Conservation (phyloP, 2,797 vertebrate genomes). For the Enteromius mattozi region DNA sequence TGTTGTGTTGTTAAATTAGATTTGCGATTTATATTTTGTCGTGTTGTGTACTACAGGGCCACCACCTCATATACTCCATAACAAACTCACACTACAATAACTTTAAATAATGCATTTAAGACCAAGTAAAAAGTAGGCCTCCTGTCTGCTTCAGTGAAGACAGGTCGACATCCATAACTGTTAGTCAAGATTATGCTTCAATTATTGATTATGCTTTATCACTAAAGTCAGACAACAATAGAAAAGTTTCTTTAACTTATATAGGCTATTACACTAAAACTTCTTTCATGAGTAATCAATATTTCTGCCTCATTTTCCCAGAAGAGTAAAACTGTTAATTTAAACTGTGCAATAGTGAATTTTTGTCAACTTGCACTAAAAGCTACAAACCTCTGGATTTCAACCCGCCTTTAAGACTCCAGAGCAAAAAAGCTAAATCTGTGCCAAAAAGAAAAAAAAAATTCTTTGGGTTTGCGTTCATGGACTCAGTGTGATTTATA, state of each 20-base stretch:
- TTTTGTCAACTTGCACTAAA: not conserved
- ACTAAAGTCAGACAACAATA: not conserved
- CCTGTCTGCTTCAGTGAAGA: not conserved
- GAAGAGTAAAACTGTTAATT: not conserved
- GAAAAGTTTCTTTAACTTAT: not conserved
- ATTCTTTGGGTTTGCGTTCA: not conserved
- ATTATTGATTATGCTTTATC: not conserved
- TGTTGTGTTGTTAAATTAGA: not conserved
- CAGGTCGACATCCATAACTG: not conserved
- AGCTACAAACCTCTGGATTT: not conserved
- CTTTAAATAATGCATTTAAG: not conserved
- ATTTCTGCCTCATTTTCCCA: not conserved
- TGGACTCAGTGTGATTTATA: slow-evolving; percentile 6
- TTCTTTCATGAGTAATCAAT: not conserved
- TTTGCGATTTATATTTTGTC: not conserved
- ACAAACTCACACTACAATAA: not conserved
- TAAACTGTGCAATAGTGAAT: not conserved
- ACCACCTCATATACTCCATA: not conserved
- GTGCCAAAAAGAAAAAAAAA: not conserved
- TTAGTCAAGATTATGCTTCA: not conserved
- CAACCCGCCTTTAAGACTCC: not conserved
- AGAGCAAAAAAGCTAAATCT: slow-evolving; percentile 1
- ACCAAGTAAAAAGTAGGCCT: not conserved
- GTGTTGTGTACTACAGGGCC: not conserved
- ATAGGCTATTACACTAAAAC: not conserved